Conservation (phyloP, 2,888 invertebrate genomes). For the Lochmaea crataegi region DNA sequence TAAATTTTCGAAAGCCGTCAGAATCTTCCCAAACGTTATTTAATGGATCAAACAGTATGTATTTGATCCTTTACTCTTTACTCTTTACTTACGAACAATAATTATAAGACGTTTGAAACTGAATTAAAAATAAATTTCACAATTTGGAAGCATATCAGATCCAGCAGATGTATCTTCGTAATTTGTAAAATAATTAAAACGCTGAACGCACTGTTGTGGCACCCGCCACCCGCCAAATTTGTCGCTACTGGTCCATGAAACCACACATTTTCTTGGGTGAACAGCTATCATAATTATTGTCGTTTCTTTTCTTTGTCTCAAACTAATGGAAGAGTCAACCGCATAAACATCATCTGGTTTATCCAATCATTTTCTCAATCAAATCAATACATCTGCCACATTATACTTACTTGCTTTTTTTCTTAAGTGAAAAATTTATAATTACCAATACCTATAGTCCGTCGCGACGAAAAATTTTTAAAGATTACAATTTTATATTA, state of each 20-base stretch:
- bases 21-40: no score
- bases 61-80: no score
- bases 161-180: constrained; percentile 18
- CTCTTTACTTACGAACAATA: no score
- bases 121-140: constrained; percentile 29
- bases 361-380: constrained; percentile 19
- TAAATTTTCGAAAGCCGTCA: no score
- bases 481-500: not conserved
- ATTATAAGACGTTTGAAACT: not conserved
- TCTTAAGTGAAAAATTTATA: not conserved
- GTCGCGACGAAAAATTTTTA: not conserved
- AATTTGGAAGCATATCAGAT: not conserved
- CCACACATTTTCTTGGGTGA: constrained; percentile 29
- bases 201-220: constrained; percentile 26
- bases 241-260: constrained; percentile 38
- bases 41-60: no score
- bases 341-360: constrained; percentile 20
- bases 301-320: constrained; percentile 40
- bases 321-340: constrained; percentile 37
- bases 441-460: not conserved
- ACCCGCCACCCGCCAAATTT: constrained; percentile 34
- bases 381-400: constrained; percentile 26
- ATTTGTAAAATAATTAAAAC: constrained; percentile 32
- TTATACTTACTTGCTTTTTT: not conserved
- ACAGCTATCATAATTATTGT: not conserved